Percentiles rank a stretch among this genome's conserved stretches.
phyloP scores from a whole-genome alignment of 2,888 invertebrate genomes.

The Agrilus mali region DNA sequence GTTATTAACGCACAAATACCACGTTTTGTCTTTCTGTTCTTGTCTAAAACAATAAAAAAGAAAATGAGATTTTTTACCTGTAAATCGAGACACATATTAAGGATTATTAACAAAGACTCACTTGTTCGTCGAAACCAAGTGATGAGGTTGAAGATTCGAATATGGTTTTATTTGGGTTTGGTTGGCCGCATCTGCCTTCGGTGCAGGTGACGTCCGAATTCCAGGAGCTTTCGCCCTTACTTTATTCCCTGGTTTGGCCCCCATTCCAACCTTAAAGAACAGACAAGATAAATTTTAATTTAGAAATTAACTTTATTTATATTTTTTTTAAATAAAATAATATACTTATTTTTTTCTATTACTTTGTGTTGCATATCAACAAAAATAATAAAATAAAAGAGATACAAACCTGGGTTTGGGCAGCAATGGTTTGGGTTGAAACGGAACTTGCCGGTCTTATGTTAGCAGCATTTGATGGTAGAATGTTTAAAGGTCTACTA shows the following conservation, averaged over 20 bases:
- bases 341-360: neutral
- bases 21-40: too few species aligned
- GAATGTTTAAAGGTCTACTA: conserved; percentile 32
- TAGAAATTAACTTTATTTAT: neutral
- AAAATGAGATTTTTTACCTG: too few species aligned
- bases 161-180: conserved; percentile 50
- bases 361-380: neutral
- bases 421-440: conserved; percentile 63
- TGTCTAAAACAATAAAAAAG: too few species aligned
- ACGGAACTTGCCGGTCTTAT: conserved; percentile 71
- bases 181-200: conserved; percentile 63
- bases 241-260: conserved; percentile 45
- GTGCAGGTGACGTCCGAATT: conserved; percentile 55
- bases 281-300: too few species aligned
- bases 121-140: conserved; percentile 42
- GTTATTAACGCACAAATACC: too few species aligned
- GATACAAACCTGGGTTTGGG: conserved; percentile 40
- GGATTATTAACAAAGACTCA: conserved; percentile 21
- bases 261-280: conserved; percentile 22
- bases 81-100: too few species aligned
- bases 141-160: conserved; percentile 34
- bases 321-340: neutral
- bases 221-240: conserved; percentile 57
- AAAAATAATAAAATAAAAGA: neutral
- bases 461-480: conserved; percentile 41